Conservation (phyloP, 2,888 invertebrate species). For the Cheilosia variabilis region DNA sequence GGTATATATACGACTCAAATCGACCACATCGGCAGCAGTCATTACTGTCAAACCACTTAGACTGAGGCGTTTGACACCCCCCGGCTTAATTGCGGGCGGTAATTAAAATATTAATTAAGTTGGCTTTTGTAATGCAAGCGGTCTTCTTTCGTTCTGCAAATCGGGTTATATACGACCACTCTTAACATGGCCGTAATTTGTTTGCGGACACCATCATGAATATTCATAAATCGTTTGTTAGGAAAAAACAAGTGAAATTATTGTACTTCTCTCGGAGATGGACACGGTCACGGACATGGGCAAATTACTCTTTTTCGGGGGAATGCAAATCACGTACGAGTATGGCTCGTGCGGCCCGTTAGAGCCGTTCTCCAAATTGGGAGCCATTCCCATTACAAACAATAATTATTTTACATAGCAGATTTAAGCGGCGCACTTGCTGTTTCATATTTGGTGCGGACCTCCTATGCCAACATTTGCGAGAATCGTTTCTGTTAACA, state of each 20-base stretch:
- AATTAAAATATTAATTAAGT: conserved; percentile 61
- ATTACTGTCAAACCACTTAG: conserved; percentile 43
- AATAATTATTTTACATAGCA: conserved; percentile 44
- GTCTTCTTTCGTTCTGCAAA: conserved; percentile 32
- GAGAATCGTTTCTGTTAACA: conserved; percentile 45
- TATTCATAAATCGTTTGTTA: conserved; percentile 41
- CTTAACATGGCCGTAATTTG: neutral
- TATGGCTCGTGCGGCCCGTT: neutral
- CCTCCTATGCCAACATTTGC: neutral
- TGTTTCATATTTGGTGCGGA: neutral
- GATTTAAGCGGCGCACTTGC: conserved; percentile 20
- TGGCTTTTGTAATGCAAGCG: conserved; percentile 21
- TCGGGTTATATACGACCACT: conserved; percentile 1
- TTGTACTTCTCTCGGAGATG: conserved; percentile 15
- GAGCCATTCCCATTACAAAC: conserved; percentile 12
- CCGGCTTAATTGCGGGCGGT: conserved; percentile 26
- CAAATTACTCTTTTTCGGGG: neutral
- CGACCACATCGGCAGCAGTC: conserved; percentile 23
- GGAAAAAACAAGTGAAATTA: conserved; percentile 5
- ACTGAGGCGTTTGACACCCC: conserved; percentile 26
- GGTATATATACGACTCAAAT: neutral
- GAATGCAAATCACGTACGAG: conserved; percentile 9
- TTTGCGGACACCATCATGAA: conserved; percentile 31
- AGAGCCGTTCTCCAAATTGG: conserved; percentile 18
- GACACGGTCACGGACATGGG: conserved; percentile 6